Evolutionary conservation across 2,797 vertebrate species (phyloP).

Genomic region (Spinus olivaceus): DNA sequence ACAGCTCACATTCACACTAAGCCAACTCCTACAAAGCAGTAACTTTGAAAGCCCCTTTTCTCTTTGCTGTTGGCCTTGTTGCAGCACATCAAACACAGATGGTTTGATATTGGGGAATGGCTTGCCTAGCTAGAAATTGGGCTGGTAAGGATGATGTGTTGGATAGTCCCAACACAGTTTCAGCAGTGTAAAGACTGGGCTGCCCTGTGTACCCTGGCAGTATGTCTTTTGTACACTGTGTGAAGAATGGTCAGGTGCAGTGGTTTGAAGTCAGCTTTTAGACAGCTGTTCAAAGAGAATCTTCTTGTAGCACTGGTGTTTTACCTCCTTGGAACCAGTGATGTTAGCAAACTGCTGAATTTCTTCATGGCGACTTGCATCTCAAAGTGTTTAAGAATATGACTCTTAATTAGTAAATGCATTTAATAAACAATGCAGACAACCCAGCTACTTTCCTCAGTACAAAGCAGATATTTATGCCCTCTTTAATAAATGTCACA

Average conservation of each 20-base stretch:
- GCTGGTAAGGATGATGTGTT: too few species aligned
- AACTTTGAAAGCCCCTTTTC: not conserved
- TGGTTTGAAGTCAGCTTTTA: not conserved
- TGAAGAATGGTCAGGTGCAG: not conserved
- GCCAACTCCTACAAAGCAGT: not conserved
- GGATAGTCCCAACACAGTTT: not conserved
- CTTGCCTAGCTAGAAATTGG: not conserved
- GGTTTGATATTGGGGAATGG: not conserved
- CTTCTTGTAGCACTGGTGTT: not conserved
- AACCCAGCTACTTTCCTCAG: not conserved
- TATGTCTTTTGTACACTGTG: accelerated
- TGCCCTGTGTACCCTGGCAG: not conserved
- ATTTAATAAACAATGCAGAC: not conserved
- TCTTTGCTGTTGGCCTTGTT: not conserved
- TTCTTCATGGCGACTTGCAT: not conserved
- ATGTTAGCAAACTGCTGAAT: not conserved
- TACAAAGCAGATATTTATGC: not conserved
- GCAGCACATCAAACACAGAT: accelerated
- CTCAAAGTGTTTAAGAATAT: not conserved
- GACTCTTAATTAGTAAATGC: not conserved
- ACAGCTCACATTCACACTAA: not conserved
- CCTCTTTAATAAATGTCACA: not conserved
- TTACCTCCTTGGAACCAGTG: not conserved
- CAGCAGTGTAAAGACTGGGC: not conserved
- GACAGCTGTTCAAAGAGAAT: not conserved